Conservation (phyloP, 2,888 invertebrate genomes). For the Perdita meconis region DNA sequence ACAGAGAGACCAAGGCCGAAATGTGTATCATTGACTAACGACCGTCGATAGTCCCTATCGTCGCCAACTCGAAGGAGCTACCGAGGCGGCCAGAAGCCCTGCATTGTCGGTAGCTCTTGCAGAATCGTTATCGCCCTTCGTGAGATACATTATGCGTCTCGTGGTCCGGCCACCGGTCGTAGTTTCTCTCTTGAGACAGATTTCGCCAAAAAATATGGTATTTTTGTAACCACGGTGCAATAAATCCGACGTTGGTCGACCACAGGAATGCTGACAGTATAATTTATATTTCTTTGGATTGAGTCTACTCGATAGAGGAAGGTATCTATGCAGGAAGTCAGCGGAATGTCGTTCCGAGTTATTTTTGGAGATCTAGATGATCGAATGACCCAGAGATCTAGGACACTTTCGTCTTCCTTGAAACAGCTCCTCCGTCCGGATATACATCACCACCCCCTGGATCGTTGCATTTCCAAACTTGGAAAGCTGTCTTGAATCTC, state of each 20-base stretch:
- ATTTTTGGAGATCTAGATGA: constrained; percentile 26
- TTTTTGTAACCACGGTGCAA: not conserved
- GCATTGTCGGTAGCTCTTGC: constrained; percentile 62
- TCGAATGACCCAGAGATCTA: constrained; percentile 23
- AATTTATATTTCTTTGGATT: not conserved
- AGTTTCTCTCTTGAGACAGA: constrained; percentile 12
- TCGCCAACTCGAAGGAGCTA: constrained; percentile 62
- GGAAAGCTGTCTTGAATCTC: constrained; percentile 28
- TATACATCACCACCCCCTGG: constrained; percentile 37
- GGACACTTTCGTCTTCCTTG: constrained; percentile 42
- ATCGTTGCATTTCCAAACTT: constrained; percentile 17
- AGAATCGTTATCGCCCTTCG: constrained; percentile 47
- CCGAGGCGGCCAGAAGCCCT: constrained; percentile 58
- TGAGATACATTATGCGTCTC: constrained; percentile 36
- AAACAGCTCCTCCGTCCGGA: constrained; percentile 17
- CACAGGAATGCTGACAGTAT: not conserved
- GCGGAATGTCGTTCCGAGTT: too few relatives aligned
- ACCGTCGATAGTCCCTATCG: constrained; percentile 67
- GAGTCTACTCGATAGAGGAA: not conserved
- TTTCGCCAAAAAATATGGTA: not conserved
- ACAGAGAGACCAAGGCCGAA: constrained; percentile 52
- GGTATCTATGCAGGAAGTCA: not conserved
- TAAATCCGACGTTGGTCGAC: not conserved
- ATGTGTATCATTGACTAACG: constrained; percentile 73
- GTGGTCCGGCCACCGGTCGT: constrained; percentile 15